Base-by-base conservation (phyloP, 2,113 vertebrate species). In the Anolis carolinensis region DNA sequence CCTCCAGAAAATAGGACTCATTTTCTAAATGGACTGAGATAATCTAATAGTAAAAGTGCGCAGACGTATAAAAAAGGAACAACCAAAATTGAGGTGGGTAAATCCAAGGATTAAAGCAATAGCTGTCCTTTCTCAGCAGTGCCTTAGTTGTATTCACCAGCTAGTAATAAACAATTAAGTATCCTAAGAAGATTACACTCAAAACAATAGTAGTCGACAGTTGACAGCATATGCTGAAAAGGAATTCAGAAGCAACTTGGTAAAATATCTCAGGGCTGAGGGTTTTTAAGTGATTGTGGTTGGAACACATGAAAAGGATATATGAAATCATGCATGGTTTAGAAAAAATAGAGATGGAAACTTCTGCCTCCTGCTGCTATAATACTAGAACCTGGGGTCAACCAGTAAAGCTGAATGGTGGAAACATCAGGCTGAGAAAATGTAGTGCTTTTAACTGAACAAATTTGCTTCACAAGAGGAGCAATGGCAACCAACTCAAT, bases 121-220 rank as follows among this genome's bases (percentile, higher is more conserved):
- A 76, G 27, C 55, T 87, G 62, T 25, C 2, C n/a, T 71, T 55
- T 78, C 89, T 81, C 79, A 16, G 11, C 75, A 25, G 9, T 79
- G 6, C 11, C n/a, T 84, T 90, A 74, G 23, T 67, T 34, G 74
- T 36, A 44, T 27, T 5, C 27, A 39, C 20, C 25, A 55, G 84
- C 48, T 55, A 78, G 63, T 7, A 4, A 76, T 34, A 71, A 85
- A 21, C 74, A 81, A 79, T 79, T 62, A 30, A 65, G 27, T 68
- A 30, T 87, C 25, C 16, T 87, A 88, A 91, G 55, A 79, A 59
- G 82, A 91, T 91, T 88, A 88, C n/a, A 62, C 62, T 62, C 18
- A 71, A 32, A 52, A 75, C 32, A 80, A 87, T 50, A 1, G 0
- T 67, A 74, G 5, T 72, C 79, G 50, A 13, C 34, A 44, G 21